Conservation (phyloP, 2,797 vertebrate genomes). For the Vireo griseus region DNA sequence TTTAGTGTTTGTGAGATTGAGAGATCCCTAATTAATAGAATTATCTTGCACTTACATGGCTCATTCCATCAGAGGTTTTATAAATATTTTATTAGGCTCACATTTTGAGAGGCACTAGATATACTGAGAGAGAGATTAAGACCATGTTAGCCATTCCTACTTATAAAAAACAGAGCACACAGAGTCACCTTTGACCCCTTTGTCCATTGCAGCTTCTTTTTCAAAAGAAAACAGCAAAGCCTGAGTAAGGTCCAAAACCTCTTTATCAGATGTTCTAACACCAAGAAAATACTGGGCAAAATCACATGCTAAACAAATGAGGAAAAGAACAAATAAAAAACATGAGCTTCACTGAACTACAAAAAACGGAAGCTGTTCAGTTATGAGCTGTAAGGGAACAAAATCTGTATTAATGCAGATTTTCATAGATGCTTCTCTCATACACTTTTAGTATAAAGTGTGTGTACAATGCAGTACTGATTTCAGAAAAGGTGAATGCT, state of each 20-base stretch:
- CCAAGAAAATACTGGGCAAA: background rate
- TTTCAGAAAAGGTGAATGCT: background rate
- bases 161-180: background rate
- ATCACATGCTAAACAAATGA: background rate
- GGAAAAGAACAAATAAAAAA: background rate
- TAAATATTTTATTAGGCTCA: slow-evolving; percentile 58
- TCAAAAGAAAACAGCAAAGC: background rate
- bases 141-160: background rate
- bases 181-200: background rate
- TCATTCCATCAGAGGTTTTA: slow-evolving; percentile 7
- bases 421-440: background rate
- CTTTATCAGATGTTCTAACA: background rate
- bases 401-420: background rate
- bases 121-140: background rate
- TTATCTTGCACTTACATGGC: slow-evolving; percentile 53
- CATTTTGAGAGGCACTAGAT: slow-evolving; percentile 25
- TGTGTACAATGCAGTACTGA: background rate
- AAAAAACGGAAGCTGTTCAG: background rate
- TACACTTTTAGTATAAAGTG: background rate
- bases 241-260: background rate
- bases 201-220: background rate
- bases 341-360: background rate
- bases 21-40: slow-evolving; percentile 53
- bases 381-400: background rate
- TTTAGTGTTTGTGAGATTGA: slow-evolving; percentile 25